phyloP scores from a whole-genome alignment of 1,140 invertebrate genomes.

The Drosophila ogumai region DNA sequence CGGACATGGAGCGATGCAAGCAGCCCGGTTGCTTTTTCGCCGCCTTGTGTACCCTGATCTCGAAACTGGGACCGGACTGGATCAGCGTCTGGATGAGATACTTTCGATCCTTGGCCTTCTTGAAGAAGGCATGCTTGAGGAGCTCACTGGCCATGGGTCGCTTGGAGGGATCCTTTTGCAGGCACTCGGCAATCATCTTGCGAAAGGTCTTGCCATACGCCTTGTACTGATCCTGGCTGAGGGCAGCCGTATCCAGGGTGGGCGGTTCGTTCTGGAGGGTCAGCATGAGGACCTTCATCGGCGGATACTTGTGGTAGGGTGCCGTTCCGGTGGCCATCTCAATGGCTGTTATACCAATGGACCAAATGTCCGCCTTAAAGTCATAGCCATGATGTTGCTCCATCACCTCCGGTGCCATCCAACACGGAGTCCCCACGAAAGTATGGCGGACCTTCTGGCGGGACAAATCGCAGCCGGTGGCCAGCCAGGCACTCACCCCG shows the following conservation, averaged over 20 bases:
- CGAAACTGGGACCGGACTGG: conserved; percentile 93
- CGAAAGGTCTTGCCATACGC: conserved; percentile 98
- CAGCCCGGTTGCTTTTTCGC: conserved; percentile 94
- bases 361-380: conserved; percentile 99
- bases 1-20: conserved; percentile 96
- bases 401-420: conserved; percentile 99
- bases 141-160: conserved; percentile 98
- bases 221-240: conserved; percentile 99
- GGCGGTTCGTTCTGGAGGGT: conserved; percentile 99
- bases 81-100: conserved; percentile 96
- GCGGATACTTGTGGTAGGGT: conserved; percentile 99
- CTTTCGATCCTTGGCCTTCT: conserved; percentile 98
- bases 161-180: conserved; percentile 97
- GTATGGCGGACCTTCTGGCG: conserved; percentile 98
- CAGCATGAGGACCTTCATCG: conserved; percentile 99
- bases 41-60: conserved; percentile 95
- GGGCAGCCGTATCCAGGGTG: conserved; percentile 95
- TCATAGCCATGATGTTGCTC: conserved; percentile 99
- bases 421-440: conserved; percentile 99
- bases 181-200: conserved; percentile 97
- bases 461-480: conserved; percentile 94
- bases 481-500: conserved; percentile 96
- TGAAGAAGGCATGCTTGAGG: conserved; percentile 99
- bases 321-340: conserved; percentile 99
- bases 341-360: conserved; percentile 99